Conservation (phyloP, 2,113 vertebrate species). For the Rhinopomastus cyanomelas region DNA sequence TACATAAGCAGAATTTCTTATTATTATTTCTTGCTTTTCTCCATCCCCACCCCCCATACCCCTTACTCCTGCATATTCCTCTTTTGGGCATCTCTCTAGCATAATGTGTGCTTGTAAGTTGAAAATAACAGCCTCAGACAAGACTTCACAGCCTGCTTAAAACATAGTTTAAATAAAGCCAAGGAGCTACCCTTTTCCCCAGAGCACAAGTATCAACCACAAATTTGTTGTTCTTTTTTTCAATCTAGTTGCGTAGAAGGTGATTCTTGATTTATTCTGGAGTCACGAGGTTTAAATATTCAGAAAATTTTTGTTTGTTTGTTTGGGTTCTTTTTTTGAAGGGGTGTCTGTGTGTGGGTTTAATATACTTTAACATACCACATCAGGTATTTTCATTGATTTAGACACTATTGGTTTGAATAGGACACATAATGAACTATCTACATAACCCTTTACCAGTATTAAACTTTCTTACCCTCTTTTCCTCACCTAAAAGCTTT, state of each 20-base stretch:
- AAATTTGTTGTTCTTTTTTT: background rate
- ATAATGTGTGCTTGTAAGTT: background rate
- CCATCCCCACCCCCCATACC: too few relatives aligned
- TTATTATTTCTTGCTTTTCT: background rate
- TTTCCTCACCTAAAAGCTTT: background rate
- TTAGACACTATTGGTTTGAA: background rate
- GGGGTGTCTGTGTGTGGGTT: background rate
- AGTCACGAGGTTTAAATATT: background rate
- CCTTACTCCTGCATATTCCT: background rate
- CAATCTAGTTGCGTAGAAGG: background rate
- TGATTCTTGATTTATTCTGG: background rate
- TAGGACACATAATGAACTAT: background rate
- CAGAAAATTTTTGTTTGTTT: background rate
- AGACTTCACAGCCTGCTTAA: background rate
- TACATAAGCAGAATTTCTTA: background rate
- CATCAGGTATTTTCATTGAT: background rate
- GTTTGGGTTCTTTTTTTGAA: too few relatives aligned
- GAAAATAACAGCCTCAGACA: background rate
- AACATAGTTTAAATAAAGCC: background rate
- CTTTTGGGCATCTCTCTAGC: background rate
- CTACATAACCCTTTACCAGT: background rate
- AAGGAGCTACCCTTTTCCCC: background rate
- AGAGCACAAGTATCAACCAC: background rate
- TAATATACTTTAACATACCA: background rate
- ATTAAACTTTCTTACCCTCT: background rate